Evolutionary conservation across 1,140 invertebrate species (phyloP), one percentile per base, ranked within the genome.

Genomic region (Drosophila repleta): DNA sequence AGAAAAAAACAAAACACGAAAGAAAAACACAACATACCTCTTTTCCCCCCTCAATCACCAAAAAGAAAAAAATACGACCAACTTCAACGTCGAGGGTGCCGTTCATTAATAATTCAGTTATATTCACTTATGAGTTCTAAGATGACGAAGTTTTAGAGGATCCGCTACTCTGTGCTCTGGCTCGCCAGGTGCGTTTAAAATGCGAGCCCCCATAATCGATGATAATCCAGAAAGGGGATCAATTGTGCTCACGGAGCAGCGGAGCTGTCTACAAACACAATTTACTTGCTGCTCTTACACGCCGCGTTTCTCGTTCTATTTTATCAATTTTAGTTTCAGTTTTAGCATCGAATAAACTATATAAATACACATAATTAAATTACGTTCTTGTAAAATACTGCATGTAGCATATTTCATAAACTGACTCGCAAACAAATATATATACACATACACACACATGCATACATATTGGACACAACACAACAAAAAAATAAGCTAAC

Each of bases 331-430:
- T 67, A 80, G 74, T 74, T 76, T 76, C 63, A 72, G 46, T 77
- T 74, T 75, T 77, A 76, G 66, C 78, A 85, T 87, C 83, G 75
- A 85, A 85, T 85, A 85, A 85, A 85, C 60, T 79, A 74, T 82
- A 82, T 74, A 77, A 74, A 69, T 87, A 81, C 64, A 78, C 75
- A 65, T 63, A 61, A 53, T 67, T 58, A 51, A 56, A 37, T 60
- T 78, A 69, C 60, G 71, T 68, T 75, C 60, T 81, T 74, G 51
- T 71, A 65, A 49, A 46, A 48, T 15, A 61, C 57, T 62, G 53
- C 46, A 60, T 55, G 17, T 61, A 74, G 57, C 41, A 63, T 60
- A 65, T 60, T 56, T 67, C 61, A 63, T 76, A 70, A 55, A 63
- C 46, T 61, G 43, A 51, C 63, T 62, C 66, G 62, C 11, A 35